Evolutionary conservation across 2,888 invertebrate genomes (phyloP).

Genomic region (Atethmia centrago): DNA sequence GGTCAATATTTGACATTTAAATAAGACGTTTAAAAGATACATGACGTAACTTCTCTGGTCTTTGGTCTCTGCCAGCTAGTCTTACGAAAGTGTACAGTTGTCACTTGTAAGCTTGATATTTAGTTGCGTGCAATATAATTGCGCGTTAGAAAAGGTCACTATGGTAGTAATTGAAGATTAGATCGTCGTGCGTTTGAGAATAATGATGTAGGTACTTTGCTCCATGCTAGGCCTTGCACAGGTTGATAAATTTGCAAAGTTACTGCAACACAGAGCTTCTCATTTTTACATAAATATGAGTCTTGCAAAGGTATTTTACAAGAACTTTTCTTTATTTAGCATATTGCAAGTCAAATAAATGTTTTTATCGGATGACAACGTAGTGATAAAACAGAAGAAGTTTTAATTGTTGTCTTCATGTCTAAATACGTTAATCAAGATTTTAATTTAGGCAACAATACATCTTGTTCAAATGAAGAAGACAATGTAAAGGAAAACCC

Average conservation of each 20-base stretch:
- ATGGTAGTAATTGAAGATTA: constrained; percentile 77
- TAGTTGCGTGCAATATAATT: constrained; percentile 80
- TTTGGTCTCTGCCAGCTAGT: constrained; percentile 63
- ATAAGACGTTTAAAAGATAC: constrained; percentile 71
- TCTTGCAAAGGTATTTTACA: neutral
- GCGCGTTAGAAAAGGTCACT: constrained; percentile 78
- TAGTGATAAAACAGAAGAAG: neutral
- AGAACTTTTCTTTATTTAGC: neutral
- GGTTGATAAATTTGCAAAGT: constrained; percentile 49
- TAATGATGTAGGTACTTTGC: constrained; percentile 68
- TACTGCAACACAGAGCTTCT: constrained; percentile 22
- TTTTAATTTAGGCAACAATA: constrained; percentile 19
- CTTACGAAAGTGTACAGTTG: constrained; percentile 81
- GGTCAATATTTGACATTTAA: constrained; percentile 89
- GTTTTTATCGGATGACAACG: neutral
- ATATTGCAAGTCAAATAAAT: constrained; percentile 2
- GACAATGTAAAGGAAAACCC: constrained; percentile 36
- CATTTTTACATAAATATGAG: constrained; percentile 7
- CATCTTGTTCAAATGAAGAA: constrained; percentile 27
- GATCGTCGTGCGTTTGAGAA: constrained; percentile 71
- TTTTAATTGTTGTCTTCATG: neutral
- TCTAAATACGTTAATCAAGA: constrained; percentile 42
- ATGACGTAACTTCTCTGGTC: constrained; percentile 75
- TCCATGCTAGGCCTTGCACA: constrained; percentile 31
- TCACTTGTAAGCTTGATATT: constrained; percentile 80